phyloP scores from a whole-genome alignment of 2,797 vertebrate species.

The Eutrigla gurnardus region DNA sequence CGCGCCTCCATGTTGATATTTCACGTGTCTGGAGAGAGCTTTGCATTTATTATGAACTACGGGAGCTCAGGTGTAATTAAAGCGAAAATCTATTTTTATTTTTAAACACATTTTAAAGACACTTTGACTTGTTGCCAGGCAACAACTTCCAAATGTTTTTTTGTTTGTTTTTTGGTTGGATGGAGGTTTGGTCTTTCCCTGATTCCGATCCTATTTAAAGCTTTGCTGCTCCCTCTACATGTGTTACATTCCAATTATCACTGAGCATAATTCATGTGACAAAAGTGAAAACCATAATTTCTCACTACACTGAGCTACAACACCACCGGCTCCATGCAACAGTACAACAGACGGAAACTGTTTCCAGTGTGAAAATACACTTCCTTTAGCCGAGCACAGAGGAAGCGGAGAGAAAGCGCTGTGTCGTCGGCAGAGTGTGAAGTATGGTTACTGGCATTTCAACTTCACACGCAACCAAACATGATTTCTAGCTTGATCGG shows the following conservation, averaged over 20 bases:
- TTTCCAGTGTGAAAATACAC: background rate
- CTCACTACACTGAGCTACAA: background rate
- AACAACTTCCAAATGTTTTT: background rate
- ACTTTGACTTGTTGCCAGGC: background rate
- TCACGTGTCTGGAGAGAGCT: no score
- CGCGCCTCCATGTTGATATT: no score
- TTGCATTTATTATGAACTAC: no score
- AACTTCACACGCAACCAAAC: background rate
- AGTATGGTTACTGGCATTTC: constrained; percentile 2
- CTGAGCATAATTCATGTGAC: constrained; percentile 17
- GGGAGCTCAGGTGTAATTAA: no score
- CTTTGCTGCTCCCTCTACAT: background rate
- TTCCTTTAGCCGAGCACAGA: background rate
- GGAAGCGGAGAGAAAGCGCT: background rate
- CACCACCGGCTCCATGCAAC: background rate
- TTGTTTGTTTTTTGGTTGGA: background rate
- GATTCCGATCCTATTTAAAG: constrained; percentile 13
- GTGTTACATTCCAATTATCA: constrained; percentile 12
- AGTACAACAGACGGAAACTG: background rate
- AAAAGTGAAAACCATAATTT: constrained; percentile 3
- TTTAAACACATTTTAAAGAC: no score
- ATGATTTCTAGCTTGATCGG: background rate
- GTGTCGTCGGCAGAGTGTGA: background rate
- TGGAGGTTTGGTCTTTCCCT: background rate
- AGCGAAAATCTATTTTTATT: no score